A percentile compares a stretch with the other conserved stretches of the same genome.
phyloP scores from a whole-genome alignment of 2,113 vertebrate genomes.

The Antigone vipio region DNA sequence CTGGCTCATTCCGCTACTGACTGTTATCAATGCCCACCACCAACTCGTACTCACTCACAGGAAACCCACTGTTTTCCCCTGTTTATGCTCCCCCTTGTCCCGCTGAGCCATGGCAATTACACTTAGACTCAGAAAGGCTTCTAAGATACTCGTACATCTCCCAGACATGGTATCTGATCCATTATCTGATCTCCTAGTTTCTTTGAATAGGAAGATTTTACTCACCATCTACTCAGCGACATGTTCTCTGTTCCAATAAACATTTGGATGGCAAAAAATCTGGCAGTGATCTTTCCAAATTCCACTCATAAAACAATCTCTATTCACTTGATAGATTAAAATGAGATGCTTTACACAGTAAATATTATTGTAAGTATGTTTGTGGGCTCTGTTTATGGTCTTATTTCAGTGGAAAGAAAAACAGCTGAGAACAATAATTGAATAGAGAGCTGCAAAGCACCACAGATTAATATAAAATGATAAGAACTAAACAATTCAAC shows the following conservation, averaged over 20 bases:
- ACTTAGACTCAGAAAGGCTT: background rate
- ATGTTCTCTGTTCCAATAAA: background rate
- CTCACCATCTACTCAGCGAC: background rate
- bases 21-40: background rate
- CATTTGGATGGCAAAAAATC: background rate
- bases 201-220: slow-evolving; percentile 5
- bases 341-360: background rate
- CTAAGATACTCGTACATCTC: background rate
- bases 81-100: background rate
- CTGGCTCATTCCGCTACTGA: background rate
- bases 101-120: background rate
- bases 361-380: background rate
- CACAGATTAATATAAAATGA: background rate
- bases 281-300: background rate
- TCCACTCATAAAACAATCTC: background rate
- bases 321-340: background rate
- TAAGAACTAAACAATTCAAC: background rate
- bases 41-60: background rate
- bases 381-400: background rate
- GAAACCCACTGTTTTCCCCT: background rate
- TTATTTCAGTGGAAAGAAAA: slow-evolving; percentile 24
- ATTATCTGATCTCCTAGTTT: background rate
- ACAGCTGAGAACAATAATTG: background rate
- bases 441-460: slow-evolving; percentile 6
- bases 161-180: background rate